Base-by-base conservation (phyloP, 2,113 vertebrate species). In the Chrysochloris asiatica region DNA sequence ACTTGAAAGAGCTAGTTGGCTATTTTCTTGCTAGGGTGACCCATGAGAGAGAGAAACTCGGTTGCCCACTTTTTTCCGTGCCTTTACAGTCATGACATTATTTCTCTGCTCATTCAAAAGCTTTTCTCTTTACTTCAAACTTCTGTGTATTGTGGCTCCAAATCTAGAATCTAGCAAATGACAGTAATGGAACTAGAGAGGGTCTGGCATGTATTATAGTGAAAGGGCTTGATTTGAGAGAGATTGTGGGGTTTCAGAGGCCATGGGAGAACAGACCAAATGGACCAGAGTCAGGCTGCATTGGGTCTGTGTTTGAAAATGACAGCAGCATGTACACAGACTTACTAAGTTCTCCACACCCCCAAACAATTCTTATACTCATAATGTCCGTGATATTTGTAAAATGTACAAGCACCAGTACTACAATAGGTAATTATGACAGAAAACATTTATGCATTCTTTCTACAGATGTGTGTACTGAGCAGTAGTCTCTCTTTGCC, bases 221-320 rank as follows among this genome's bases (percentile, higher is more conserved):
- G 75, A 21, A 83, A 91, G 85, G 86, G 41, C 50, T 71, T 75
- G 61, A 77, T 79, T 85, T 94, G 76, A 94, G 56, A 73, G 45
- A 8, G 13, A 69, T 41, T 73, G 1, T 77, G 54, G 14, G 14
- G 2, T 87, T 87, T 85, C 78, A 78, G 22, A 90, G 67, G 19
- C 63, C 21, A 1, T 4, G 12, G n/a, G 45, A 88, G n/a, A 48
- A 33, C 21, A 81, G 22, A 67, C 78, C 76, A 8, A 48, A 92
- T 48, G 33, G 6, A 69, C 48, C n/a, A 54, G 71, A 45, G 24
- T 38, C 65, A 72, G 52, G 12, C 63, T 75, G 41, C 47, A 1
- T 38, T n/a, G 21, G 48, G 26, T 19, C 48, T 91, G 43, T 92
- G 38, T 83, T 79, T 92, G 83, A 41, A 80, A 75, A 56, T 16